phyloP scores from a whole-genome alignment of 2,888 invertebrate species.

The Schrankia costaestrigalis region DNA sequence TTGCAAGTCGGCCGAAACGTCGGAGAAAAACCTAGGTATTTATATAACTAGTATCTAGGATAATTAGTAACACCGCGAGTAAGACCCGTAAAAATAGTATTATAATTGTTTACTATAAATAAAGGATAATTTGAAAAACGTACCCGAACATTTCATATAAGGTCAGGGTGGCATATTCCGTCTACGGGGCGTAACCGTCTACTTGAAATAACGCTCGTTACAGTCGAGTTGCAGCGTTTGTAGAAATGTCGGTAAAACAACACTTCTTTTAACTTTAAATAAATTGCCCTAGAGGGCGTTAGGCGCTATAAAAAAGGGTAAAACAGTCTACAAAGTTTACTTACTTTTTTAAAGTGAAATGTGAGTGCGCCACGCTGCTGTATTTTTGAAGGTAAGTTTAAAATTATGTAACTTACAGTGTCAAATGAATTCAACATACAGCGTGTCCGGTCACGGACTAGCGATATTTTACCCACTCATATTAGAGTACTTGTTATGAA shows the following conservation, averaged over 20 bases:
- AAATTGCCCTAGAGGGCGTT: neutral
- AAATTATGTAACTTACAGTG: neutral
- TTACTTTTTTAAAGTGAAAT: neutral
- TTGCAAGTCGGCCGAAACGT: too few species aligned
- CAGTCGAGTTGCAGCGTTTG: neutral
- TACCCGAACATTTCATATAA: constrained; percentile 1
- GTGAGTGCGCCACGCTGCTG: neutral
- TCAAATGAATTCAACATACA: neutral
- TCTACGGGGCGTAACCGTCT: neutral
- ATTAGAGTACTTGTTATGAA: too few species aligned
- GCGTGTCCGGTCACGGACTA: too few species aligned
- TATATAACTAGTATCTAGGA: too few species aligned
- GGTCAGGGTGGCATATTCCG: neutral
- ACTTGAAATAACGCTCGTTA: neutral
- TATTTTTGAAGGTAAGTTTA: neutral
- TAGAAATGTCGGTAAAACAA: neutral
- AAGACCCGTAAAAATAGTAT: too few species aligned
- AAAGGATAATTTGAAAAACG: constrained; percentile 3
- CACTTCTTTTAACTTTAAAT: neutral
- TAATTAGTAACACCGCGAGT: too few species aligned
- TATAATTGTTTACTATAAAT: constrained; percentile 4
- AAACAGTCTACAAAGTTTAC: neutral
- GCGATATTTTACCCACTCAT: too few species aligned
- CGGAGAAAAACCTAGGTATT: too few species aligned
- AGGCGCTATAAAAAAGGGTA: neutral